Evolutionary conservation across 2,797 vertebrate species (phyloP), one percentile per base, ranked within the genome.

Genomic region (Mionectes olivaceus): DNA sequence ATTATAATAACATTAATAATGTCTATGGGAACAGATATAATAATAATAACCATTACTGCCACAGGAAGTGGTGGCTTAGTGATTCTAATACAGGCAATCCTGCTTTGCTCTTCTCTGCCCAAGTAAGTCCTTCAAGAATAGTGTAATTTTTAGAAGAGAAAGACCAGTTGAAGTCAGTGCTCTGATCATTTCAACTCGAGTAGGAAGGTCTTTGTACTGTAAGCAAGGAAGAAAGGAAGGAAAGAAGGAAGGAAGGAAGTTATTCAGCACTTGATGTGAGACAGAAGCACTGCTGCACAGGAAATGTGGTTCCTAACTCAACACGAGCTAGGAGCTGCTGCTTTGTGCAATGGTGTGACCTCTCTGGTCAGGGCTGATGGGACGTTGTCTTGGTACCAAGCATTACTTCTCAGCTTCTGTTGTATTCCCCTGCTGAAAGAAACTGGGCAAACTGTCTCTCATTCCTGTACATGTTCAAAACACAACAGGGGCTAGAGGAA

Each of bases 1-100:
- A 44, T 39, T 82, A 73, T 71, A 90, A 70, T 49, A 83, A 6
- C 59, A 77, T 92, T 89, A 94, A 69, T 90, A 94, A 94, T 73
- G 21, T 76, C 67, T 87, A 7, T 70, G 28, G 60, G 21, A 82
- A 65, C 13, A 89, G 52, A 46, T 83, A 70, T 5, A 81, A 50
- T 33, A 95, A 70, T 55, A 92, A 64, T 56, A 81, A 63, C 24
- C 11, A 60, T 82, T 85, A 79, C 25, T 87, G 52, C 18, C 27
- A 37, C 67, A 87, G 60, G 83, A 91, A 87, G 5, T 35, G 44
- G 30, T 84, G 56, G 27, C 39, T 93, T 74, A 78, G 39, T 33
- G 23, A 70, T 49, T 78, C 70, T 70, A 46, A 65, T 44, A 16
- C n/a, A 68, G 70, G 41, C 8, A 59, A 71, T 57, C 49, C 28